Percentiles rank a stretch among this genome's conserved stretches.
These are phyloP conservation scores for Oscheius sp. DNA, from an alignment of 2,888 invertebrate species.

Conservation along the genomic window DNA sequence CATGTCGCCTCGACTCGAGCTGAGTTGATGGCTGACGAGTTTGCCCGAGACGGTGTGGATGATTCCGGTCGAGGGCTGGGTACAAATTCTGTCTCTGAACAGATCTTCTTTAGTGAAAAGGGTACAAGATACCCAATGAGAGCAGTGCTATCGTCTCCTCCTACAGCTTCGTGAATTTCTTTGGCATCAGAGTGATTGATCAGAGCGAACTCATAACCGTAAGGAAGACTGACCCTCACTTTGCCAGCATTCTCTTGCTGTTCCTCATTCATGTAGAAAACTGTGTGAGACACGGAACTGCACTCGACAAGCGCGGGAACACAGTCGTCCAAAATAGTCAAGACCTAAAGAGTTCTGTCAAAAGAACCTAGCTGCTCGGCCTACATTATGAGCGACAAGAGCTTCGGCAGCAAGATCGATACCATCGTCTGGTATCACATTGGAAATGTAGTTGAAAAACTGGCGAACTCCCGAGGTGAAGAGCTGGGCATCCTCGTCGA, in stretches of 20 bases:
- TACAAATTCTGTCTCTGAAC: constrained; percentile 34
- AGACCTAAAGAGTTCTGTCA: constrained; percentile 8
- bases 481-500: constrained; percentile 15
- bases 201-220: constrained; percentile 32
- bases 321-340: constrained; percentile 21
- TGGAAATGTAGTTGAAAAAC: constrained; percentile 19
- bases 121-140: constrained; percentile 21
- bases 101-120: background rate
- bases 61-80: constrained; percentile 33
- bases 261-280: constrained; percentile 38
- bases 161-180: constrained; percentile 16
- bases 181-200: constrained; percentile 25
- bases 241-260: constrained; percentile 29
- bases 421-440: constrained; percentile 11
- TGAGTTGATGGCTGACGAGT: constrained; percentile 32
- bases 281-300: constrained; percentile 21
- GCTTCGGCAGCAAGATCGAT: constrained; percentile 26
- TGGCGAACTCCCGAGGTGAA: constrained; percentile 26
- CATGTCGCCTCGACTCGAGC: constrained; percentile 32
- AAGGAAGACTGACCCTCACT: constrained; percentile 30
- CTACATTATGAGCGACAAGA: constrained; percentile 16
- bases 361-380: too few species aligned
- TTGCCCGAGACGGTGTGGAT: constrained; percentile 20
- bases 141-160: constrained; percentile 20
- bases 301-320: constrained; percentile 16